Percentiles rank a stretch among this genome's conserved stretches.
These are phyloP conservation scores for Collichthys lucidus DNA, from an alignment of 2,113 vertebrate species.

Conservation along the genomic window DNA sequence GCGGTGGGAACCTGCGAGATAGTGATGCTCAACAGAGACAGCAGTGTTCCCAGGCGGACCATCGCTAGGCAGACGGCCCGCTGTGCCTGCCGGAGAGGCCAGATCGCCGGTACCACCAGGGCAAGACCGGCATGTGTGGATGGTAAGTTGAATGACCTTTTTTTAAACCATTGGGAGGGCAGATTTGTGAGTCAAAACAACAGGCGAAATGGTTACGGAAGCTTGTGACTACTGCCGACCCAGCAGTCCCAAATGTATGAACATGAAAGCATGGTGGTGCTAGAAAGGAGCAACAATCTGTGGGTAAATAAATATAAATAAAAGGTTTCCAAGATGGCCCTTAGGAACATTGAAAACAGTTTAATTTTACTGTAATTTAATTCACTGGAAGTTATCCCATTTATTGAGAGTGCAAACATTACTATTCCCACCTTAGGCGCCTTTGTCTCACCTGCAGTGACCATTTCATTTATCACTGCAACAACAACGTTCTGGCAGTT, in stretches of 20 bases:
- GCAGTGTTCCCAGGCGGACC: slow-evolving; percentile 86
- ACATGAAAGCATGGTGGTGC: background rate
- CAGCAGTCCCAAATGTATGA: background rate
- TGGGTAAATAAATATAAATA: background rate
- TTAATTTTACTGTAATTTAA: slow-evolving; percentile 3
- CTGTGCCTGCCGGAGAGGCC: slow-evolving; percentile 88
- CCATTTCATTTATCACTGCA: background rate
- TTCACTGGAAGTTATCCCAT: slow-evolving; percentile 1
- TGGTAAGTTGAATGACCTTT: slow-evolving; percentile 76
- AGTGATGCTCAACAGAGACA: slow-evolving; percentile 88
- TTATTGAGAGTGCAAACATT: slow-evolving; percentile 1
- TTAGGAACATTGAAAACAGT: slow-evolving; percentile 9
- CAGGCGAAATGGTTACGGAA: background rate
- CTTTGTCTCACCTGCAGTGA: background rate
- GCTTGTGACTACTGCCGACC: background rate
- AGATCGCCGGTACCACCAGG: slow-evolving; percentile 88
- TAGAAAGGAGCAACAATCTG: background rate
- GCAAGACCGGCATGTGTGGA: slow-evolving; percentile 88
- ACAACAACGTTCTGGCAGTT: slow-evolving; percentile 1
- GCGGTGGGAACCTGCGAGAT: slow-evolving; percentile 89
- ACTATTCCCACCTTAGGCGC: slow-evolving; percentile 16
- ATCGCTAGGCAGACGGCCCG: slow-evolving; percentile 89
- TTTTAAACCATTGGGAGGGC: background rate
- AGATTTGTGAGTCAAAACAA: background rate
- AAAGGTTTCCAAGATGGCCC: background rate